Base-by-base conservation (phyloP, 2,888 invertebrate species). In the Leptinotarsa juncta region DNA sequence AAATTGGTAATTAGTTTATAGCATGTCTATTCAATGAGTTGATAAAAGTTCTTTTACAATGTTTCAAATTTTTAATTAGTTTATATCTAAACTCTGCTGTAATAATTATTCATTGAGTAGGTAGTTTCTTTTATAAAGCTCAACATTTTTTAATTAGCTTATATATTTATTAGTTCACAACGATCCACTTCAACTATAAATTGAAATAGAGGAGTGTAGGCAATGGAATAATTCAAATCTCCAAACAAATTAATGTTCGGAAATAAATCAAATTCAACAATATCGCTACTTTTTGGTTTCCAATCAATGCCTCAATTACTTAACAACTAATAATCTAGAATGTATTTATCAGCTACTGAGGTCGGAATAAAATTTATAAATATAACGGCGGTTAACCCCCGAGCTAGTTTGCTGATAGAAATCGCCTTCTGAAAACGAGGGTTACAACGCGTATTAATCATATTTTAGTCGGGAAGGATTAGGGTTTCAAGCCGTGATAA, bases 401-500 rank as follows among this genome's bases (percentile, higher is more conserved):
- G 72, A 67, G 77, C 74, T 73, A 77, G 74, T 74, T 74, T 70
- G 71, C 72, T 67, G 77, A 74, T 74, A 74, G 72, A 74, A 26
- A 77, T 77, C 74, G 69, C 72, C 73, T 68, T 65, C 68, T 55
- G 68, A 73, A 73, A 73, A 68, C 71, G 71, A 71, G 76, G 83
- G 83, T 84, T 82, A 81, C 81, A 82, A 81, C 81, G 80, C 81
- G 82, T 84, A 85, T 85, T 85, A 85, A 85, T 85, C 85, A 85
- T 84, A 84, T 83, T 84, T 84, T 82, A 84, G 84, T 83, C 81
- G 84, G 81, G 83, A 76, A 82, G 84, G 84, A 84, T 84, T 84
- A 83, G 82, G 82, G 83, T 79, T 82, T 80, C 81, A 78, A 78
- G 81, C 79, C 80, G 81, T 81, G 85, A 84, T 84, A 85, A 85